These are phyloP conservation scores for Capitella teleta DNA, from an alignment of 1,140 invertebrate species.

Conservation along the genomic window DNA sequence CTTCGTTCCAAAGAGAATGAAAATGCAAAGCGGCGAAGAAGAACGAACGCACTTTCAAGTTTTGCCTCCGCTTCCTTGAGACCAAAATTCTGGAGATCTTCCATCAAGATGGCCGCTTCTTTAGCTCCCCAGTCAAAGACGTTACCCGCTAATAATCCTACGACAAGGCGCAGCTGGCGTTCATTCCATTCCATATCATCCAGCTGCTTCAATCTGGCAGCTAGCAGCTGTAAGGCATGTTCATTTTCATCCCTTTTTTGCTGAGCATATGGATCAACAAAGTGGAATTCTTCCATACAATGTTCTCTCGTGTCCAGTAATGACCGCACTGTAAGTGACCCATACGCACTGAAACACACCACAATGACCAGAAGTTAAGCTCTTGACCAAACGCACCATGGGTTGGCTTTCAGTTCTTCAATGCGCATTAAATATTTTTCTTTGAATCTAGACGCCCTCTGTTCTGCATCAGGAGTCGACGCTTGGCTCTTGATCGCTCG, in stretches of 20 bases:
- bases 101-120: conserved; percentile 72
- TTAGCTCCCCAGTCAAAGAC: conserved; percentile 96
- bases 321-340: conserved; percentile 72
- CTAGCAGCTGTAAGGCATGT: conserved; percentile 48
- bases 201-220: conserved; percentile 44
- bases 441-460: conserved; percentile 68
- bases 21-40: too few species aligned
- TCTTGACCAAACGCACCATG: conserved; percentile 62
- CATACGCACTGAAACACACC: conserved; percentile 63
- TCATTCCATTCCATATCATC: conserved; percentile 48
- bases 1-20: not conserved
- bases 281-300: conserved; percentile 76
- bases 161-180: conserved; percentile 48
- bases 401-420: conserved; percentile 64
- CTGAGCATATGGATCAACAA: conserved; percentile 80
- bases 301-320: conserved; percentile 85
- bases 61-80: conserved; percentile 66
- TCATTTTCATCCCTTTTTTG: conserved; percentile 62
- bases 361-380: conserved; percentile 67
- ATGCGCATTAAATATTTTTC: conserved; percentile 71
- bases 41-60: conserved; percentile 57
- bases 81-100: conserved; percentile 57
- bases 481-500: conserved; percentile 64
- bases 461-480: conserved; percentile 58
- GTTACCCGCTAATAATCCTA: conserved; percentile 65